A percentile compares a stretch with the other conserved stretches of the same genome.
Conservation (phyloP, 2,797 vertebrate genomes). For the Petrocephalus sullivani region DNA sequence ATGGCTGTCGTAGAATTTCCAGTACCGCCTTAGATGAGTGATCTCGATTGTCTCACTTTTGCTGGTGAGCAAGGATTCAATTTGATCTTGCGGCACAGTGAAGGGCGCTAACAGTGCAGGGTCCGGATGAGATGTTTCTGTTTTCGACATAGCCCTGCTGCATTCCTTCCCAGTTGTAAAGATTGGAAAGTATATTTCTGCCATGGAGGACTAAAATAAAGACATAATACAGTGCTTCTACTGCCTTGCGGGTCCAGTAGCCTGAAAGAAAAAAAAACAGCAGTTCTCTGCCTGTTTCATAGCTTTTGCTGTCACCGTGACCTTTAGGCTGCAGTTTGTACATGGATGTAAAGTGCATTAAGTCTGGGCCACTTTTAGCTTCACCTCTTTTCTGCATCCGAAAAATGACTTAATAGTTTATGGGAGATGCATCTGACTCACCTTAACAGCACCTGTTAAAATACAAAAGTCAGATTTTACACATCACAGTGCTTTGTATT, state of each 20-base stretch:
- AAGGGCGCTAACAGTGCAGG: not conserved
- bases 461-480: not conserved
- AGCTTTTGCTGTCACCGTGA: not conserved
- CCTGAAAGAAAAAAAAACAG: not conserved
- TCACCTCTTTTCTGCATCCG: not conserved
- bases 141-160: not conserved
- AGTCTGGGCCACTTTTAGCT: not conserved
- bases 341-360: not conserved
- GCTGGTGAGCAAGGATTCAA: not conserved
- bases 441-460: not conserved
- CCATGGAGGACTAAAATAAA: not conserved
- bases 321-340: not conserved
- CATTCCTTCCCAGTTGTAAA: not conserved
- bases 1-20: not conserved
- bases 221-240: not conserved
- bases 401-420: not conserved
- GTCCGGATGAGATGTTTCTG: not conserved
- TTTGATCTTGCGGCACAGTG: not conserved
- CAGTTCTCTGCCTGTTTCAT: slow-evolving; percentile 4
- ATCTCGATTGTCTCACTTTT: not conserved
- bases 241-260: not conserved
- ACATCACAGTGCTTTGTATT: not conserved
- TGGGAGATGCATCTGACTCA: not conserved
- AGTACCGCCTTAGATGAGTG: not conserved
- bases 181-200: not conserved